Percentiles rank a stretch among this genome's conserved stretches.
phyloP scores from a whole-genome alignment of 2,888 invertebrate genomes.

The Taphrorychus bicolor region DNA sequence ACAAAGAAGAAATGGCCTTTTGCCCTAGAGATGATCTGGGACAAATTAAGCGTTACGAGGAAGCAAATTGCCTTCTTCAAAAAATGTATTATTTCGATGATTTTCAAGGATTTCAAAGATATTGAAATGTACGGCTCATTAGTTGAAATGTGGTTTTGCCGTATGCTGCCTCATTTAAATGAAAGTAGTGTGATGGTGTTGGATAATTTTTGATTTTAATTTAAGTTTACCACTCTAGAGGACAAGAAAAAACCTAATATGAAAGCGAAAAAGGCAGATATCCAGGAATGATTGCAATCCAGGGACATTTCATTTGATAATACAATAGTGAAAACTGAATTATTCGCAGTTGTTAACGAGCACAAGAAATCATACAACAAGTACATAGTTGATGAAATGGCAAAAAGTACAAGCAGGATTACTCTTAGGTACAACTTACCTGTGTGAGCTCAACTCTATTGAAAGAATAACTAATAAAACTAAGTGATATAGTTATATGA shows the following conservation, averaged over 20 bases:
- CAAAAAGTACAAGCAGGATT: slow-evolving; percentile 46
- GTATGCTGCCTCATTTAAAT: no score
- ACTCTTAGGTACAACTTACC: slow-evolving; percentile 51
- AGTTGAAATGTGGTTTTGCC: slow-evolving; percentile 39
- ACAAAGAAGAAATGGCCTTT: slow-evolving; percentile 38
- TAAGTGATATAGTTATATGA: no score
- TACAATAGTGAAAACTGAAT: slow-evolving; percentile 43
- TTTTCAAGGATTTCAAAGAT: slow-evolving; percentile 39
- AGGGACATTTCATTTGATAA: slow-evolving; percentile 44
- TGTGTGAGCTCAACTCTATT: slow-evolving; percentile 51
- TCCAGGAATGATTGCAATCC: slow-evolving; percentile 43
- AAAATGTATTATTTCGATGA: slow-evolving; percentile 43
- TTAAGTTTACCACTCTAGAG: slow-evolving; percentile 30
- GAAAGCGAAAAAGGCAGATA: slow-evolving; percentile 41
- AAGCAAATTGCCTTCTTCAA: slow-evolving; percentile 30
- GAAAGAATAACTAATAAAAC: no score
- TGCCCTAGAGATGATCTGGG: slow-evolving; percentile 36
- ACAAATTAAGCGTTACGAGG: slow-evolving; percentile 31
- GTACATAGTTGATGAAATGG: slow-evolving; percentile 50
- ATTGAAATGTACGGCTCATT: slow-evolving; percentile 30
- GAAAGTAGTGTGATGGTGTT: slow-evolving; percentile 30
- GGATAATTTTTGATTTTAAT: no score
- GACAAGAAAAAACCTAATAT: no score
- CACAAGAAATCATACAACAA: slow-evolving; percentile 42
- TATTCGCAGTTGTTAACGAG: slow-evolving; percentile 38